A percentile compares a stretch with the other conserved stretches of the same genome.
phyloP scores from a whole-genome alignment of 2,797 vertebrate genomes.

The Lacerta agilis region DNA sequence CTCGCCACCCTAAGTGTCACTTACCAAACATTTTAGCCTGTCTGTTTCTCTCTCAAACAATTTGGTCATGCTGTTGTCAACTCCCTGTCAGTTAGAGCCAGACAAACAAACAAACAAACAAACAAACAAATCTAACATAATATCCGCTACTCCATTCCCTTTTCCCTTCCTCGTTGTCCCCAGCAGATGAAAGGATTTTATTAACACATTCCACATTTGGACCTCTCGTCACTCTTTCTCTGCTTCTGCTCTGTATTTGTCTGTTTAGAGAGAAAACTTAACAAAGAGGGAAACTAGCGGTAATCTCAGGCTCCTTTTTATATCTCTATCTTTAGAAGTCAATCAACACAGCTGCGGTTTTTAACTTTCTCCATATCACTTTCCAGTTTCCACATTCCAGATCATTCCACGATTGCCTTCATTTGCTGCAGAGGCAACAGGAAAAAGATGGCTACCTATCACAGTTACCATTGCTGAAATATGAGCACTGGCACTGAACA shows the following conservation, averaged over 20 bases:
- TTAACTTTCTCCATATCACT: slow-evolving; percentile 3
- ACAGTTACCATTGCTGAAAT: not conserved
- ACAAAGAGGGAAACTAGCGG: not conserved
- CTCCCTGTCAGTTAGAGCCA: slow-evolving; percentile 11
- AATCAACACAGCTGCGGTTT: not conserved
- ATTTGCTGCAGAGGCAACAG: not conserved
- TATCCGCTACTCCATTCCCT: not conserved
- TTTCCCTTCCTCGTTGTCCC: not conserved
- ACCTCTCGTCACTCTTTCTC: slow-evolving; percentile 24
- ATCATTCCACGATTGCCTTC: slow-evolving; percentile 18
- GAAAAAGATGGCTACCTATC: not conserved
- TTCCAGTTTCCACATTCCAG: not conserved
- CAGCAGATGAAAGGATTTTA: not conserved
- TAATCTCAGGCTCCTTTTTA: slow-evolving; percentile 2
- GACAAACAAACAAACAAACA: slow-evolving; percentile 32
- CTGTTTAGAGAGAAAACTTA: not conserved
- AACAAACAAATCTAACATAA: no score
- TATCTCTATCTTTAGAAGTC: slow-evolving; percentile 7
- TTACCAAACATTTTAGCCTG: not conserved
- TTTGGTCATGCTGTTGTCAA: not conserved
- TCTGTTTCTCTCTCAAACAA: slow-evolving; percentile 20
- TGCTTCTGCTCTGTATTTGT: not conserved
- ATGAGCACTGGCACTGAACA: not conserved
- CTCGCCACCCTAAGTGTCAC: not conserved
- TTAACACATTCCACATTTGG: slow-evolving; percentile 2